These are phyloP conservation scores for Euglossa dilemma DNA, from an alignment of 1,140 invertebrate genomes.

Conservation along the genomic window DNA sequence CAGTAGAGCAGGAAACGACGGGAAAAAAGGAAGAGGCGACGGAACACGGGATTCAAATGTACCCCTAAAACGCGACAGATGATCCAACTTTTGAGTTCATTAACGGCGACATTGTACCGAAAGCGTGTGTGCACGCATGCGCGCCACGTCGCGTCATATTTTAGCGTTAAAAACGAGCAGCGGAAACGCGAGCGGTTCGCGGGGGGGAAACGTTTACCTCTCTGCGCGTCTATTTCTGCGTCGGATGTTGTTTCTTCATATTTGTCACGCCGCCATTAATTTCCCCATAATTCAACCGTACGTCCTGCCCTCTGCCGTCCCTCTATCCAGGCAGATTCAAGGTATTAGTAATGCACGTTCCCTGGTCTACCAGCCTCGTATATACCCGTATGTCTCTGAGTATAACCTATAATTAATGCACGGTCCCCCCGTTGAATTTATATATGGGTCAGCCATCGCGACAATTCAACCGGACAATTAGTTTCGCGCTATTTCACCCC, in stretches of 20 bases:
- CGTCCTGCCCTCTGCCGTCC: slow-evolving; percentile 31
- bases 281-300: slow-evolving; percentile 67
- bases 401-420: slow-evolving; percentile 73
- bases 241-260: slow-evolving; percentile 67
- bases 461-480: slow-evolving; percentile 57
- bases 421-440: slow-evolving; percentile 64
- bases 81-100: slow-evolving; percentile 21
- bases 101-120: slow-evolving; percentile 30
- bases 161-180: slow-evolving; percentile 55
- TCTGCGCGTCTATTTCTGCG: slow-evolving; percentile 59
- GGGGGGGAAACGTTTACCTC: slow-evolving; percentile 52
- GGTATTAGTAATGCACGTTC: slow-evolving; percentile 69
- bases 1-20: not conserved
- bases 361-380: slow-evolving; percentile 25
- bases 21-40: too few species aligned
- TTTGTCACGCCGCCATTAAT: slow-evolving; percentile 72
- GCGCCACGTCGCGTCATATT: slow-evolving; percentile 25
- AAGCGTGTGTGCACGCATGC: not conserved
- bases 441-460: slow-evolving; percentile 62
- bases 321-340: slow-evolving; percentile 61
- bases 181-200: slow-evolving; percentile 29
- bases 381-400: slow-evolving; percentile 27
- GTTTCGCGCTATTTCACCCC: slow-evolving; percentile 18
- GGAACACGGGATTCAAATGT: slow-evolving; percentile 8
- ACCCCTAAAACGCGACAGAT: not conserved